Evolutionary conservation across 2,888 invertebrate genomes (phyloP).

Genomic region (Dynastes maya): DNA sequence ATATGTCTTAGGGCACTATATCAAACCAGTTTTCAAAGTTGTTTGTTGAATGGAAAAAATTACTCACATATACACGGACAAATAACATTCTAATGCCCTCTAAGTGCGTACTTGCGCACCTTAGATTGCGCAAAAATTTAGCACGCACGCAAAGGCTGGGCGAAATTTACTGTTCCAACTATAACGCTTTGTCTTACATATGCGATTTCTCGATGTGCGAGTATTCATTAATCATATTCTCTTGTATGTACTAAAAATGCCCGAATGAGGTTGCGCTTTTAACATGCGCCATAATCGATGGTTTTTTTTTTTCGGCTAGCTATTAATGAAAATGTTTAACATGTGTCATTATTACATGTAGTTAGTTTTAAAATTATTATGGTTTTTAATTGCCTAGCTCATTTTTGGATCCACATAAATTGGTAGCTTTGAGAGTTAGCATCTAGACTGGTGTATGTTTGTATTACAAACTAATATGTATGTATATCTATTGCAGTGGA

Average conservation of each 20-base stretch:
- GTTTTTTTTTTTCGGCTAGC: too few relatives aligned
- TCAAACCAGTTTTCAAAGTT: slow-evolving; percentile 56
- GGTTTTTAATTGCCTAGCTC: too few relatives aligned
- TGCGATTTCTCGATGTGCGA: slow-evolving; percentile 51
- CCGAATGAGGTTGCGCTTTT: slow-evolving; percentile 49
- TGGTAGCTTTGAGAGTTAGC: too few relatives aligned
- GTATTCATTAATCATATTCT: slow-evolving; percentile 53
- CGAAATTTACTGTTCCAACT: slow-evolving; percentile 45
- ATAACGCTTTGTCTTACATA: slow-evolving; percentile 51
- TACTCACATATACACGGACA: not conserved
- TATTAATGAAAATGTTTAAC: not conserved
- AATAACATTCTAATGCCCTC: slow-evolving; percentile 38
- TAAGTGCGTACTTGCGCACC: slow-evolving; percentile 10
- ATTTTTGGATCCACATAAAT: too few relatives aligned
- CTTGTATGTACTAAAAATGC: slow-evolving; percentile 45
- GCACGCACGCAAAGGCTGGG: not conserved
- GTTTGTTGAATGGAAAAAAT: slow-evolving; percentile 39
- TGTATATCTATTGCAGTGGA: too few relatives aligned
- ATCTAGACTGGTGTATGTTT: too few relatives aligned
- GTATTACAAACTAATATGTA: too few relatives aligned
- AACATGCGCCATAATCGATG: not conserved
- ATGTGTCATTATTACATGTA: not conserved
- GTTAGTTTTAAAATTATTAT: too few relatives aligned
- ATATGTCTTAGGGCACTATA: slow-evolving; percentile 57
- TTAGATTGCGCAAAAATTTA: slow-evolving; percentile 26